Evolutionary conservation across 2,113 vertebrate species (phyloP), one percentile per base, ranked within the genome.

Genomic region (Oreochromis niloticus): DNA sequence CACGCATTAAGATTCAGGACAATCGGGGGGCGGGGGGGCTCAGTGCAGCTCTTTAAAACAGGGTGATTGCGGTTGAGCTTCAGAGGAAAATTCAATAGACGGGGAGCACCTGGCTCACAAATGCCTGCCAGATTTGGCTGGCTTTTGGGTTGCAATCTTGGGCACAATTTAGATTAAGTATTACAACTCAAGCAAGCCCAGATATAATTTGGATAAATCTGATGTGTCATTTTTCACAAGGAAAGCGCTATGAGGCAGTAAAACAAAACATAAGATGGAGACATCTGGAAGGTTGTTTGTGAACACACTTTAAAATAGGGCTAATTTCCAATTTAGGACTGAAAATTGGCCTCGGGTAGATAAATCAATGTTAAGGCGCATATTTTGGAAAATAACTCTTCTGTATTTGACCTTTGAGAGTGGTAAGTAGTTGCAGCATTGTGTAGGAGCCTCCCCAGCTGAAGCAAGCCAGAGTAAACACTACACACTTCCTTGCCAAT

Each of bases 1-100:
- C 56, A 84, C 7, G 32, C 50, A 79, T n/a, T 86, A 57, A 82
- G 73, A 86, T 88, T 78, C n/a, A 86, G 41, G 81, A 84, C 84
- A 82, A 13, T 32, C 13, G 27, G 19, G 46, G 41, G 24, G 6
- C 1, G 6, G 41, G 43, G 7, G 12, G 5, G 2, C 16, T 63
- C 30, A 6, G 59, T 63, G 55, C 32, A 78, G 27, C 27, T 66
- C 17, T 19, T 56, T 66, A 32, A 34, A 13, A 14, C 3, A 4
- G 17, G 27, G 50, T 48, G 50, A 88, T 81, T 84, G 14, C 48
- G 14, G 39, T 13, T 82, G 52, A 78, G 55, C 75, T 48, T 84
- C 56, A 39, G 39, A 50, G 27, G 73, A 8, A 78, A 34, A 78
- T 78, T 48, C 46, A 19, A 78, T 78, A 78, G 43, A 50, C 4